phyloP scores from a whole-genome alignment of 2,888 invertebrate genomes.

The Dasypogon diadema region DNA sequence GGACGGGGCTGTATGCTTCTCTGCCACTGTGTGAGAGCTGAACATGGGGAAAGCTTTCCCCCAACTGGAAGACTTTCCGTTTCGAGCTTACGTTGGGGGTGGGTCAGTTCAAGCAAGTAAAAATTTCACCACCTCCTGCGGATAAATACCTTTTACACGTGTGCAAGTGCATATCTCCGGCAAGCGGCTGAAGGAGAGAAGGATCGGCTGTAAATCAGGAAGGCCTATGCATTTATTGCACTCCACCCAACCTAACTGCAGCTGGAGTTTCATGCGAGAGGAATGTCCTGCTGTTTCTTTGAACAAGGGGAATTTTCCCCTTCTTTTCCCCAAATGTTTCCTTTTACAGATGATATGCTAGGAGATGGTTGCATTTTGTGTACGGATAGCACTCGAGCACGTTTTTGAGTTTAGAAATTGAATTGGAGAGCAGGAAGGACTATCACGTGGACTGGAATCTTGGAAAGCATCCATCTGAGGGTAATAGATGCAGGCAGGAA shows the following conservation, averaged over 20 bases:
- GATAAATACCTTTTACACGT: conserved; percentile 3
- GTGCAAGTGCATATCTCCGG: neutral
- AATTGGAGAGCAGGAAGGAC: conserved; percentile 3
- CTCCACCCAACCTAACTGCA: conserved; percentile 40
- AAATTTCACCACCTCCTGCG: neutral
- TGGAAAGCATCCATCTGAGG: neutral
- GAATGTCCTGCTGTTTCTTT: neutral
- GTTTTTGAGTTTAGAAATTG: neutral
- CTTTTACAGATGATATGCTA: neutral
- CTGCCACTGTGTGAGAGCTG: conserved; percentile 1
- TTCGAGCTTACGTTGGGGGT: conserved; percentile 3
- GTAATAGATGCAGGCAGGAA: neutral
- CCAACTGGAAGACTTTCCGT: neutral
- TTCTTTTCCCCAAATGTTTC: neutral
- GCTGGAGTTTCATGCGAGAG: neutral
- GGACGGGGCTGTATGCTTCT: neutral
- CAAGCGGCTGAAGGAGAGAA: conserved; percentile 7
- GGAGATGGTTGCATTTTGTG: neutral
- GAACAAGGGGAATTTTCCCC: neutral
- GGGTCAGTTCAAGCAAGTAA: conserved; percentile 31
- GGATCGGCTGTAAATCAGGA: conserved; percentile 6
- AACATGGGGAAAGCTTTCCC: conserved; percentile 4
- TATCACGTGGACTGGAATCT: conserved; percentile 37
- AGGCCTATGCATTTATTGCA: conserved; percentile 43
- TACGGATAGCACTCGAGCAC: neutral